These are phyloP conservation scores for Lydus trimaculatus DNA, from an alignment of 2,888 invertebrate genomes.

Conservation along the genomic window DNA sequence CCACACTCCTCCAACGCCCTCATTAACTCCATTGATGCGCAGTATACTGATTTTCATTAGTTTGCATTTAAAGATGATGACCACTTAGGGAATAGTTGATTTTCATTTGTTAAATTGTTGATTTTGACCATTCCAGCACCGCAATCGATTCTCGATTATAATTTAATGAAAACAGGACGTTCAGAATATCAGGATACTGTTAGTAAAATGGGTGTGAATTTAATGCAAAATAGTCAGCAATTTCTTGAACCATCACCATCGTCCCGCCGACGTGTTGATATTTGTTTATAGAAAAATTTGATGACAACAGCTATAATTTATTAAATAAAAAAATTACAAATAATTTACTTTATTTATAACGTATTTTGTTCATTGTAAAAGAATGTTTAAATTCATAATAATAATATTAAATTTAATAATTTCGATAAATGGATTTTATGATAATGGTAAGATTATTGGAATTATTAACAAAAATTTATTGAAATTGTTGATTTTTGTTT, in stretches of 20 bases:
- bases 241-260: slow-evolving; percentile 70
- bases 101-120: not conserved
- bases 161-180: slow-evolving; percentile 65
- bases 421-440: slow-evolving; percentile 12
- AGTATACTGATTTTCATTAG: no score
- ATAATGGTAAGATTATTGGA: slow-evolving; percentile 18
- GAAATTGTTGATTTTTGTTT: slow-evolving; percentile 23
- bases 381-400: not conserved
- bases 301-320: not conserved
- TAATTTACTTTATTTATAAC: not conserved
- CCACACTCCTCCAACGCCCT: no score
- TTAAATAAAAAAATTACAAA: not conserved
- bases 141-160: slow-evolving; percentile 64
- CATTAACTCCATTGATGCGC: no score
- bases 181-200: slow-evolving; percentile 71
- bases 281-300: slow-evolving; percentile 57
- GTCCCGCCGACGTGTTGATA: slow-evolving; percentile 66
- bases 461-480: not conserved
- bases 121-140: slow-evolving; percentile 53
- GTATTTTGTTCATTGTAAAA: not conserved
- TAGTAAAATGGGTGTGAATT: slow-evolving; percentile 67
- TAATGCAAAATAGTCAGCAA: slow-evolving; percentile 68
- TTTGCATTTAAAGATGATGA: no score
- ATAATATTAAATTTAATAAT: slow-evolving; percentile 8
- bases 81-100: slow-evolving; percentile 11